Evolutionary conservation across 2,888 invertebrate species (phyloP).

Genomic region (Argyresthia goedartella): DNA sequence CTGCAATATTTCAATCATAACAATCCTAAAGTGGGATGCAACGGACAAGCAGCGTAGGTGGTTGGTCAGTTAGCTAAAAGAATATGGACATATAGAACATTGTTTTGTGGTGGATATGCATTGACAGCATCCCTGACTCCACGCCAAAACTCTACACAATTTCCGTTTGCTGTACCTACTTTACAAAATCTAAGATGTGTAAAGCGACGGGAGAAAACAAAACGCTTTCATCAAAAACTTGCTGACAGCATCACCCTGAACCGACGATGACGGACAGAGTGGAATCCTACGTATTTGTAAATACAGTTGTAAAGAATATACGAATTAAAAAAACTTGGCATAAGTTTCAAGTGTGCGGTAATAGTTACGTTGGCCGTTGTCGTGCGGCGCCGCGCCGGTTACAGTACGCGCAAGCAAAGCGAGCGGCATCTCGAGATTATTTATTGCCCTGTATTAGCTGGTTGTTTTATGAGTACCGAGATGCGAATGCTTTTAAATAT

Average conservation of each 20-base stretch:
- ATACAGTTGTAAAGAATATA: constrained; percentile 26
- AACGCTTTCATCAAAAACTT: constrained; percentile 26
- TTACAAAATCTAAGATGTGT: constrained; percentile 4
- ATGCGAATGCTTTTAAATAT: constrained; percentile 20
- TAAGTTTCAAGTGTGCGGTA: constrained; percentile 26
- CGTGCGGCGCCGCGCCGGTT: background rate
- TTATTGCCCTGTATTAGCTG: constrained; percentile 33
- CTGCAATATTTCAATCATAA: constrained; percentile 37
- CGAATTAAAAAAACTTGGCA: constrained; percentile 51
- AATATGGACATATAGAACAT: background rate
- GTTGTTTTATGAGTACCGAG: constrained; percentile 26
- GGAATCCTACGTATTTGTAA: constrained; percentile 39
- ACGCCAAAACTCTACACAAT: constrained; percentile 31
- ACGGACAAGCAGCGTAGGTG: constrained; percentile 34
- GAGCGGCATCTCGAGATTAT: constrained; percentile 23
- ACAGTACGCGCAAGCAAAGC: background rate
- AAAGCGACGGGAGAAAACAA: constrained; percentile 17
- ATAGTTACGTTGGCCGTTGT: constrained; percentile 10
- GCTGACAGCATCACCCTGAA: constrained; percentile 8
- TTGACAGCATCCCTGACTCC: constrained; percentile 2
- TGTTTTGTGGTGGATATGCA: too few species aligned
- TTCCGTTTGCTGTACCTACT: constrained; percentile 16
- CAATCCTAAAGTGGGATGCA: constrained; percentile 25
- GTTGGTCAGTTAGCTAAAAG: constrained; percentile 6
- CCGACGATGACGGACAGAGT: constrained; percentile 27